These are phyloP conservation scores for Quadroppia sp. DNA, from an alignment of 2,888 invertebrate species.

Conservation along the genomic window DNA sequence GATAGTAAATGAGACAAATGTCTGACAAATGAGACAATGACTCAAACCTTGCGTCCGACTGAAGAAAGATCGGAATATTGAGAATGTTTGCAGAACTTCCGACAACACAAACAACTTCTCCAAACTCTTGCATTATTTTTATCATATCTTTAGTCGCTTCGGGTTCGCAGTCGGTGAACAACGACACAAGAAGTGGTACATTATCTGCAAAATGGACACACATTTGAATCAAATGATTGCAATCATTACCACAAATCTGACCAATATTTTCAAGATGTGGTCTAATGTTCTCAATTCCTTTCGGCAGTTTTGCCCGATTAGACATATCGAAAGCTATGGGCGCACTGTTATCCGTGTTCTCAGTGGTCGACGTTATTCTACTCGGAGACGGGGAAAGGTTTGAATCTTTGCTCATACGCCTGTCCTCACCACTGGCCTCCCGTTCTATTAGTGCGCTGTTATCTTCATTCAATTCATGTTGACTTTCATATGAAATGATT, in stretches of 20 bases:
- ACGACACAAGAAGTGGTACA: conserved; percentile 90
- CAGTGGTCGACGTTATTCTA: conserved; percentile 65
- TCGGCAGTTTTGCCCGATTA: conserved; percentile 89
- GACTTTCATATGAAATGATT: neutral
- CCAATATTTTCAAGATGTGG: conserved; percentile 87
- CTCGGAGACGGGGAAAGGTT: conserved; percentile 55
- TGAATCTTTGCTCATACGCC: conserved; percentile 14
- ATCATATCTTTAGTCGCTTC: conserved; percentile 82
- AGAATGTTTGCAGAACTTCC: conserved; percentile 86
- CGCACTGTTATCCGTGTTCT: conserved; percentile 73
- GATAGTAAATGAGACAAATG: neutral
- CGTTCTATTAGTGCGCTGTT: neutral
- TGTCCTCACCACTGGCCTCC: neutral
- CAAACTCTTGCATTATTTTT: conserved; percentile 88
- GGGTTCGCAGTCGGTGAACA: conserved; percentile 97
- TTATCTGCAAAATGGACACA: no score
- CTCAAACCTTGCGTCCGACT: conserved; percentile 72
- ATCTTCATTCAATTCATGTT: conserved; percentile 9
- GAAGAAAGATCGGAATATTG: conserved; percentile 87
- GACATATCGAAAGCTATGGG: conserved; percentile 89
- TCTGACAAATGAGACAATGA: neutral
- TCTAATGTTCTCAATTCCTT: conserved; percentile 93
- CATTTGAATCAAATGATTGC: conserved; percentile 86
- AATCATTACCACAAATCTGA: conserved; percentile 95
- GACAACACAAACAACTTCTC: conserved; percentile 89